A percentile compares a stretch with the other conserved stretches of the same genome.
Evolutionary conservation across 35 echinoderm and acorn worm genomes (phyloP).

Genomic region (Apostichopus californicus): DNA sequence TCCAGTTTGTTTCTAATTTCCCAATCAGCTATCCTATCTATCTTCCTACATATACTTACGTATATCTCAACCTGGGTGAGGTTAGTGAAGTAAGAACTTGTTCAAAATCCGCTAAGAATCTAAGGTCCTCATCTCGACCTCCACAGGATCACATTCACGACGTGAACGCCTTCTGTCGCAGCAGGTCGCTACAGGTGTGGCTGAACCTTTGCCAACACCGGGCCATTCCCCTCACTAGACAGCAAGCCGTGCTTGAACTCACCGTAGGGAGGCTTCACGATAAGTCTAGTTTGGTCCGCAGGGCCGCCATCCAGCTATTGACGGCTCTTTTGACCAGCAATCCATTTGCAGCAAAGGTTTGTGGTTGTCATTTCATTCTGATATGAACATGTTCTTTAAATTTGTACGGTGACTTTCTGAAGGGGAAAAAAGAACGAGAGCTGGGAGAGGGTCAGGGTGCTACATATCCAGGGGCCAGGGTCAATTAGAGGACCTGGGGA

Average conservation of each 20-base stretch:
- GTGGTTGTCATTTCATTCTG: neutral
- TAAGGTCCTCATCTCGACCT: neutral
- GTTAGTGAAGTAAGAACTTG: too few relatives aligned
- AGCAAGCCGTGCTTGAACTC: slow-evolving; percentile 75
- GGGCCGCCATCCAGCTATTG: slow-evolving; percentile 81
- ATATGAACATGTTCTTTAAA: too few relatives aligned
- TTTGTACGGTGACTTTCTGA: too few relatives aligned
- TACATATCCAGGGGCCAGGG: too few relatives aligned
- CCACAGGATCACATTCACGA: slow-evolving; percentile 96
- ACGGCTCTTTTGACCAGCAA: slow-evolving; percentile 83
- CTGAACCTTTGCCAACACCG: slow-evolving; percentile 72
- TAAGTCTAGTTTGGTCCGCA: slow-evolving; percentile 90
- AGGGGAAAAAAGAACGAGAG: too few relatives aligned
- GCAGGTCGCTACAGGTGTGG: slow-evolving; percentile 87
- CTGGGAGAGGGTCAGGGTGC: too few relatives aligned
- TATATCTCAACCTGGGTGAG: too few relatives aligned
- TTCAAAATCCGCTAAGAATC: too few relatives aligned
- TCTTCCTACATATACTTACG: too few relatives aligned
- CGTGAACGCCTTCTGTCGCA: slow-evolving; percentile 88
- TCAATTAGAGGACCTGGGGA: too few relatives aligned
- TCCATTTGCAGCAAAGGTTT: slow-evolving; percentile 96
- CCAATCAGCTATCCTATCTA: too few relatives aligned
- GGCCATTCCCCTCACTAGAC: slow-evolving; percentile 80
- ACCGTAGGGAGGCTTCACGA: slow-evolving; percentile 81
- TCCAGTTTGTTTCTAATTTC: too few relatives aligned